A percentile compares a stretch with the other conserved stretches of the same genome.
phyloP scores from a whole-genome alignment of 1,140 invertebrate genomes.

The Hylyphantes graminicola region DNA sequence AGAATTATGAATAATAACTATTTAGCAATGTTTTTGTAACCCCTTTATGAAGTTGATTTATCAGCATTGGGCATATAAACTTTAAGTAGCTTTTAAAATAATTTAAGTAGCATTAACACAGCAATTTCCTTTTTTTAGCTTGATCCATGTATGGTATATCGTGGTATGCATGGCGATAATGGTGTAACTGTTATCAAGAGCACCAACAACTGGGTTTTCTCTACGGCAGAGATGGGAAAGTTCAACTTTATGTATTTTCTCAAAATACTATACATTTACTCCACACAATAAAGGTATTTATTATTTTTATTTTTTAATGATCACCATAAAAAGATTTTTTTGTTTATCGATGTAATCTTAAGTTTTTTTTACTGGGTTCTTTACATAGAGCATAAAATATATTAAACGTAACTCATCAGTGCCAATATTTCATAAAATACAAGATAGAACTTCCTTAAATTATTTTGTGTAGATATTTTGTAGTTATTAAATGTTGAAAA shows the following conservation, averaged over 20 bases:
- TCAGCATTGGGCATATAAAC: no score
- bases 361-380: no score
- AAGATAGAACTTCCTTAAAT: no score
- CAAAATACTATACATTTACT: constrained; percentile 63
- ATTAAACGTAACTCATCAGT: no score
- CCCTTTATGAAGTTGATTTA: no score
- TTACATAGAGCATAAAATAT: no score
- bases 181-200: constrained; percentile 75
- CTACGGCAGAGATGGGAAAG: constrained; percentile 78
- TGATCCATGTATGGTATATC: neutral
- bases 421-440: no score
- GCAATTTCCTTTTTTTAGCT: constrained; percentile 1
- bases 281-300: constrained; percentile 32
- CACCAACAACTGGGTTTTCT: constrained; percentile 69
- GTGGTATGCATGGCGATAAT: constrained; percentile 74
- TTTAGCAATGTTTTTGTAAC: no score
- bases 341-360: neutral
- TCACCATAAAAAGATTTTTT: neutral
- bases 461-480: no score
- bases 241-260: constrained; percentile 72
- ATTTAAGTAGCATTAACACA: neutral
- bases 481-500: no score
- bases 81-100: no score
- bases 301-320: neutral
- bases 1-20: no score